phyloP scores from a whole-genome alignment of 2,797 vertebrate species.

The Pipistrellus kuhlii region DNA sequence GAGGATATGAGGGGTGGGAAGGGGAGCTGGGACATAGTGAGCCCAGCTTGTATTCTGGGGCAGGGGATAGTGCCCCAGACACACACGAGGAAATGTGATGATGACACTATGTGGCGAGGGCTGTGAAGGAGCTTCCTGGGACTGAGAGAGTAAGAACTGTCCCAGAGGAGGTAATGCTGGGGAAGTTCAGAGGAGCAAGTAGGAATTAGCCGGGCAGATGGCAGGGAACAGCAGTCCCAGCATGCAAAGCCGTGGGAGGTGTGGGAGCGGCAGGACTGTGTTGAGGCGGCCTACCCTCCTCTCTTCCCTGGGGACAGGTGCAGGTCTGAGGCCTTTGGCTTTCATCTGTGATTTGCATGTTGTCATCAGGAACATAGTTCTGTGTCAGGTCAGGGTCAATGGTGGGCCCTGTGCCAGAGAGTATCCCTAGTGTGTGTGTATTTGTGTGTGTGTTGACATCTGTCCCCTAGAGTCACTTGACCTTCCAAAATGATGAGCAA shows the following conservation, averaged over 20 bases:
- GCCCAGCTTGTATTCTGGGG: neutral
- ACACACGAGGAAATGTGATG: neutral
- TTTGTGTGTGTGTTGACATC: neutral
- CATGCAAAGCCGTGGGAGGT: neutral
- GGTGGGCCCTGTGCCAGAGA: neutral
- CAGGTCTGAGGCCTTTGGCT: neutral
- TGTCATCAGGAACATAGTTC: neutral
- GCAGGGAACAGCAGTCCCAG: neutral
- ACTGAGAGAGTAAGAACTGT: neutral
- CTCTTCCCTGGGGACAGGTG: neutral
- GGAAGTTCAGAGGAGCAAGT: neutral
- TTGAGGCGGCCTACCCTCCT: neutral
- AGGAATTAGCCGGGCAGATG: neutral
- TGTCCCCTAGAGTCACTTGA: neutral
- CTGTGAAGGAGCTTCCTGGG: neutral
- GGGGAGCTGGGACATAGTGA: neutral
- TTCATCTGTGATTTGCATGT: slow-evolving; percentile 5
- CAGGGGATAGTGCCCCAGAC: neutral
- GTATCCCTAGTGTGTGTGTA: neutral
- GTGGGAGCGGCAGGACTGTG: neutral
- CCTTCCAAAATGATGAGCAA: neutral
- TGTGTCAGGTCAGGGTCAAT: neutral
- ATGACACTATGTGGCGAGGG: neutral
- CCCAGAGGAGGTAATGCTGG: neutral
- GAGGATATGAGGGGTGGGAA: neutral